These are phyloP conservation scores for Hermodice carunculata DNA, from an alignment of 2,888 invertebrate genomes.

Conservation along the genomic window DNA sequence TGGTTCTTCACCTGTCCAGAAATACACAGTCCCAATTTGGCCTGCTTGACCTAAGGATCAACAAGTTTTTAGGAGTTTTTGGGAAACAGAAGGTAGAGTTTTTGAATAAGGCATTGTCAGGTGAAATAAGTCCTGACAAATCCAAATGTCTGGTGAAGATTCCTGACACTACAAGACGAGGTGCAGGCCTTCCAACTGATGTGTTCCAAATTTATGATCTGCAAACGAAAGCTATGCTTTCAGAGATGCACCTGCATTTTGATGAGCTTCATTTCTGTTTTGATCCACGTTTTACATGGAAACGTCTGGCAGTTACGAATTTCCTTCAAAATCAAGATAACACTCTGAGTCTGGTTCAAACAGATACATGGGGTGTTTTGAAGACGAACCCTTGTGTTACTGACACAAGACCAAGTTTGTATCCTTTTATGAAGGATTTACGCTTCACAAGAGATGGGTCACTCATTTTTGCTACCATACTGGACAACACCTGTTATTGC, in stretches of 20 bases:
- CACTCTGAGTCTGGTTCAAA: conserved; percentile 60
- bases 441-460: conserved; percentile 63
- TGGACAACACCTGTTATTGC: conserved; percentile 59
- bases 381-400: conserved; percentile 59
- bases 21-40: conserved; percentile 68
- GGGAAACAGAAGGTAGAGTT: conserved; percentile 65
- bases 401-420: conserved; percentile 52
- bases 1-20: conserved; percentile 64
- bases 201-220: conserved; percentile 63
- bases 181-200: conserved; percentile 35
- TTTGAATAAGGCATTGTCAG: conserved; percentile 61
- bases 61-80: conserved; percentile 67
- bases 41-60: conserved; percentile 62
- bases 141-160: conserved; percentile 62
- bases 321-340: conserved; percentile 59
- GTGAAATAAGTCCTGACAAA: conserved; percentile 66
- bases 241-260: conserved; percentile 52
- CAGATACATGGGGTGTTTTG: conserved; percentile 56
- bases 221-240: conserved; percentile 51
- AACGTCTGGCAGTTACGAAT: conserved; percentile 64
- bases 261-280: conserved; percentile 57
- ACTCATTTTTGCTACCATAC: conserved; percentile 63
- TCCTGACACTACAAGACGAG: conserved; percentile 36
- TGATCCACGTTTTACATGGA: conserved; percentile 64
- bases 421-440: conserved; percentile 61